Conservation (phyloP, 2,113 vertebrate genomes). For the Cepphus grylle region DNA sequence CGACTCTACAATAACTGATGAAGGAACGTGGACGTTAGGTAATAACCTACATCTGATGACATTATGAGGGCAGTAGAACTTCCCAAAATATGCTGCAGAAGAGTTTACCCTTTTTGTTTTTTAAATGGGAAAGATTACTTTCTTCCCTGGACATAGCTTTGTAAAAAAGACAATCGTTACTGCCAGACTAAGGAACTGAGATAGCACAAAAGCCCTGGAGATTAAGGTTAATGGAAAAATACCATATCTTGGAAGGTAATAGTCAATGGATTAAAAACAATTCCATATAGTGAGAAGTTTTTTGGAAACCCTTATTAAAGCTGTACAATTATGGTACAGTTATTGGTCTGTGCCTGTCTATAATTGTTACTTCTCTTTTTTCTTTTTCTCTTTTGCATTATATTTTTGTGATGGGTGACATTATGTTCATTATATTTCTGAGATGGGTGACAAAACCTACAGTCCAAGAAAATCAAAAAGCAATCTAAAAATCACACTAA, state of each 20-base stretch:
- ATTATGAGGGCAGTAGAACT: not conserved
- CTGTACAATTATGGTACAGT: not conserved
- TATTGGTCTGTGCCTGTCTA: not conserved
- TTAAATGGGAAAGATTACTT: not conserved
- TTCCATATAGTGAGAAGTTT: not conserved
- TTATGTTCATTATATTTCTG: not conserved
- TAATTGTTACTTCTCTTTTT: not conserved
- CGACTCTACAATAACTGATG: constrained; percentile 88
- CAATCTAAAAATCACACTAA: not conserved
- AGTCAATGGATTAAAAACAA: not conserved
- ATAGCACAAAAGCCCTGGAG: not conserved
- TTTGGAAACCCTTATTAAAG: not conserved
- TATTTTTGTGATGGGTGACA: not conserved
- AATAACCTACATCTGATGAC: not conserved
- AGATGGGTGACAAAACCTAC: not conserved
- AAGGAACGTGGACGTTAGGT: constrained; percentile 96
- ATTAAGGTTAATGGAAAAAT: not conserved
- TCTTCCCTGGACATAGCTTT: not conserved
- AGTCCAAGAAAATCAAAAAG: not conserved
- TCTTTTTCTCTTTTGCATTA: not conserved
- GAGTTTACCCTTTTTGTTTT: not conserved
- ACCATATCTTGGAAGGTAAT: accelerated
- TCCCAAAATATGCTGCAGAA: not conserved
- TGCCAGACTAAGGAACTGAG: not conserved
- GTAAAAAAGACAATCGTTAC: accelerated